A percentile compares a stretch with the other conserved stretches of the same genome.
phyloP scores from a whole-genome alignment of 1,140 invertebrate species.

The Idris sp. region DNA sequence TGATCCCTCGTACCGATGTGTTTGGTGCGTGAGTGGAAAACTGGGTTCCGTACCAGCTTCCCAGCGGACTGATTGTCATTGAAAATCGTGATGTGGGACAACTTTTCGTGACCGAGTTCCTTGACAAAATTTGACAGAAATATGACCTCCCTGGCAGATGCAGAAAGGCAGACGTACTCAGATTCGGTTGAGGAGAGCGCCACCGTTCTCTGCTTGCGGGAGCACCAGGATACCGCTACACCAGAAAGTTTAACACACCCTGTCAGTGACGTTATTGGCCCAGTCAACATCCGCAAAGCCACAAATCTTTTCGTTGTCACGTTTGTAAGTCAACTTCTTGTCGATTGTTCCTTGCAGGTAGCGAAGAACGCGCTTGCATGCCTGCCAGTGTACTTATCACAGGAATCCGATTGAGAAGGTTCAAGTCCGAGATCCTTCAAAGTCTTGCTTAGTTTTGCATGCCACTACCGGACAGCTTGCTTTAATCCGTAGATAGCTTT shows the following conservation, averaged over 20 bases:
- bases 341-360: constrained; percentile 70
- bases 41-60: constrained; percentile 1
- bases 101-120: background rate
- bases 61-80: constrained; percentile 24
- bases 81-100: constrained; percentile 1
- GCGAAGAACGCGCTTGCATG: constrained; percentile 68
- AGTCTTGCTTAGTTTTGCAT: too few relatives aligned
- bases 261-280: constrained; percentile 57
- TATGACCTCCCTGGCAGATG: constrained; percentile 57
- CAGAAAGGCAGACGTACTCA: constrained; percentile 70
- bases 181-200: constrained; percentile 70
- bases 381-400: constrained; percentile 65
- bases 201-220: constrained; percentile 51
- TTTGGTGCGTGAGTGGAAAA: background rate
- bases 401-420: too few relatives aligned
- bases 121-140: constrained; percentile 38
- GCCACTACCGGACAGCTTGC: too few relatives aligned
- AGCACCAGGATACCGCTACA: constrained; percentile 41
- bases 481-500: too few relatives aligned
- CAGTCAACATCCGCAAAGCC: constrained; percentile 64
- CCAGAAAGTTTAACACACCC: constrained; percentile 46
- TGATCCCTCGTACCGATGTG: too few relatives aligned
- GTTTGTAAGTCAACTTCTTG: constrained; percentile 1
- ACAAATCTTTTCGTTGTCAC: background rate
- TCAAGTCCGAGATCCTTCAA: too few relatives aligned